Evolutionary conservation across 2,888 invertebrate genomes (phyloP).

Genomic region (Monopis laevigella): DNA sequence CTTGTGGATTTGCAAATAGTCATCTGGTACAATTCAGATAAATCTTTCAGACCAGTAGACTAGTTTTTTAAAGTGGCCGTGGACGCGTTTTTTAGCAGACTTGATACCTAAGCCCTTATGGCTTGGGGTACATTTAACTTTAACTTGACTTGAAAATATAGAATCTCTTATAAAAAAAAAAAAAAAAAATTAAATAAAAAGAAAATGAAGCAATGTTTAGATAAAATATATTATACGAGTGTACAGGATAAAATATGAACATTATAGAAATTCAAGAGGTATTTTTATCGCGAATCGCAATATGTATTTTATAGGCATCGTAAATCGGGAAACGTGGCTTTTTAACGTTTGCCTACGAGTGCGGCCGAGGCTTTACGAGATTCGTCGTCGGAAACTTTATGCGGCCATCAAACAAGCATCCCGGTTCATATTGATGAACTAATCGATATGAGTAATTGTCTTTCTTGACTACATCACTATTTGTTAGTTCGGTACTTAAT

Average conservation of each 20-base stretch:
- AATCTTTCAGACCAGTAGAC: too few species aligned
- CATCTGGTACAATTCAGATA: too few species aligned
- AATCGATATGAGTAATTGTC: slow-evolving; percentile 40
- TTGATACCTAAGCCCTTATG: too few species aligned
- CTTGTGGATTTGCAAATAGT: too few species aligned
- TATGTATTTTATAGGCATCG: slow-evolving; percentile 62
- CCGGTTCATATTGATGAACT: slow-evolving; percentile 27
- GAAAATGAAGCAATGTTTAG: background rate
- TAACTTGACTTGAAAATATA: too few species aligned
- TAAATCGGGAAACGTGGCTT: slow-evolving; percentile 60
- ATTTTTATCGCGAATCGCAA: slow-evolving; percentile 62
- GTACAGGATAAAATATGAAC: background rate
- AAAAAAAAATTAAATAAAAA: background rate
- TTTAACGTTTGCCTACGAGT: slow-evolving; percentile 59
- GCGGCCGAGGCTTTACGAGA: slow-evolving; percentile 53
- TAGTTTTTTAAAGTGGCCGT: too few species aligned
- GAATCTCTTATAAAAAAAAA: too few species aligned
- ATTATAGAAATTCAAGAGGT: slow-evolving; percentile 37
- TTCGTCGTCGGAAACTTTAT: slow-evolving; percentile 49
- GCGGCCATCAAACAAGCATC: slow-evolving; percentile 14
- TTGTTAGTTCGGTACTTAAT: too few species aligned
- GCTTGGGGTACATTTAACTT: too few species aligned
- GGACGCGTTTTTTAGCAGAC: too few species aligned
- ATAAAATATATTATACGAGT: background rate
- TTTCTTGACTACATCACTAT: slow-evolving; percentile 14